These are phyloP conservation scores for Ceyx margarethae DNA, from an alignment of 2,113 vertebrate species.

Conservation along the genomic window DNA sequence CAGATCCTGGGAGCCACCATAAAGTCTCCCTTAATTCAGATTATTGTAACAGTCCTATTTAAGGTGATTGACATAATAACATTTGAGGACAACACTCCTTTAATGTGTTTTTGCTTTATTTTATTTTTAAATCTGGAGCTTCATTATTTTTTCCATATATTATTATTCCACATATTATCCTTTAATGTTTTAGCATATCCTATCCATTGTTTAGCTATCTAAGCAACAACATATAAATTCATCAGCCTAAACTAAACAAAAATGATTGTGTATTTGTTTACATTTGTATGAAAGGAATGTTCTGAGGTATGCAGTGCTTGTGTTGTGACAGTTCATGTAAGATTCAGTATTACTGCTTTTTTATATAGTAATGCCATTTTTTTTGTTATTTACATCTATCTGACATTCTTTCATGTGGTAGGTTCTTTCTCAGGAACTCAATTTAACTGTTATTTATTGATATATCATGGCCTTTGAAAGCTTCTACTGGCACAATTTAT, in stretches of 20 bases:
- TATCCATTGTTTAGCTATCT: conserved; percentile 71
- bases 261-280: conserved; percentile 86
- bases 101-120: conserved; percentile 66
- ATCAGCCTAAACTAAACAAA: conserved; percentile 70
- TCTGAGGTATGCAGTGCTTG: conserved; percentile 86
- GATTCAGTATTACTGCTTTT: conserved; percentile 86
- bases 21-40: conserved; percentile 76
- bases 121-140: conserved; percentile 71
- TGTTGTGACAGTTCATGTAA: conserved; percentile 89
- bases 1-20: too few relatives aligned
- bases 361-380: conserved; percentile 73
- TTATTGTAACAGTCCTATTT: conserved; percentile 76
- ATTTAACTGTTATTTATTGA: conserved; percentile 88
- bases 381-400: conserved; percentile 76
- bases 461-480: conserved; percentile 84
- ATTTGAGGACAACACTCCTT: conserved; percentile 74
- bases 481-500: conserved; percentile 85
- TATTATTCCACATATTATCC: conserved; percentile 77
- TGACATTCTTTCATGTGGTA: conserved; percentile 79
- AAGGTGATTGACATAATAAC: conserved; percentile 71
- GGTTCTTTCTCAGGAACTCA: conserved; percentile 86
- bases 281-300: conserved; percentile 88
- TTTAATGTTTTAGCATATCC: conserved; percentile 73
- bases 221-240: conserved; percentile 71
- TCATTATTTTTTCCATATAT: conserved; percentile 66